phyloP scores from a whole-genome alignment of 2,888 invertebrate genomes.

The Harmothoe impar region DNA sequence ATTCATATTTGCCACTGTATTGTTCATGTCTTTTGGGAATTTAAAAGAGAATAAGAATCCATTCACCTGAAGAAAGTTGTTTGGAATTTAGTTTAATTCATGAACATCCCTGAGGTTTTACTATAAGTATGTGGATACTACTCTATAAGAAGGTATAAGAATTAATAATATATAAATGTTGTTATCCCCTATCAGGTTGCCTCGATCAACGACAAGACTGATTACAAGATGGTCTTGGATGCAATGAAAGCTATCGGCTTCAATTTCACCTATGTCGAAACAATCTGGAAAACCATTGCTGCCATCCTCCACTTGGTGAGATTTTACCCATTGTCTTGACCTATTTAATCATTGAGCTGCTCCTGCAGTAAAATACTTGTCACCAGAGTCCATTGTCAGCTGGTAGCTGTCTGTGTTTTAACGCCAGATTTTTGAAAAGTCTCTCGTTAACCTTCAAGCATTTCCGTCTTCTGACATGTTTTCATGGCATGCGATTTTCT shows the following conservation, averaged over 20 bases:
- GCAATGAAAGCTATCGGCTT: conserved; percentile 94
- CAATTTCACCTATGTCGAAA: conserved; percentile 89
- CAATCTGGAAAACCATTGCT: conserved; percentile 95
- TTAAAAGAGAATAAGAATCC: too few relatives aligned
- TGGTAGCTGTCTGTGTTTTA: too few relatives aligned
- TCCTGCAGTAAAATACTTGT: too few relatives aligned
- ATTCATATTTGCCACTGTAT: too few relatives aligned
- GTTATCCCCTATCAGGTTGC: conserved; percentile 74
- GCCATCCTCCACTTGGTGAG: conserved; percentile 94
- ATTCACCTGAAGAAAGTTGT: too few relatives aligned
- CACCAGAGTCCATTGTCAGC: too few relatives aligned
- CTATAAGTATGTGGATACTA: too few relatives aligned
- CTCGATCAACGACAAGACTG: conserved; percentile 91
- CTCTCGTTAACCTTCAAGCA: background rate
- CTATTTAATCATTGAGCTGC: background rate
- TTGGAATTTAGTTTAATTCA: too few relatives aligned
- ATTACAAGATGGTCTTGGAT: conserved; percentile 91
- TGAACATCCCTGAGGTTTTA: too few relatives aligned
- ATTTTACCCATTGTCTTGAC: conserved; percentile 62
- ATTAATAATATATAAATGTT: background rate
- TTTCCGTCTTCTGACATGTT: background rate
- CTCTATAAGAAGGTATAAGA: too few relatives aligned
- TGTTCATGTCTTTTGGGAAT: too few relatives aligned
- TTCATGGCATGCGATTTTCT: background rate
- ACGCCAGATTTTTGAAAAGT: too few relatives aligned